These are phyloP conservation scores for Platalea minor DNA, from an alignment of 2,797 vertebrate genomes.

Conservation along the genomic window DNA sequence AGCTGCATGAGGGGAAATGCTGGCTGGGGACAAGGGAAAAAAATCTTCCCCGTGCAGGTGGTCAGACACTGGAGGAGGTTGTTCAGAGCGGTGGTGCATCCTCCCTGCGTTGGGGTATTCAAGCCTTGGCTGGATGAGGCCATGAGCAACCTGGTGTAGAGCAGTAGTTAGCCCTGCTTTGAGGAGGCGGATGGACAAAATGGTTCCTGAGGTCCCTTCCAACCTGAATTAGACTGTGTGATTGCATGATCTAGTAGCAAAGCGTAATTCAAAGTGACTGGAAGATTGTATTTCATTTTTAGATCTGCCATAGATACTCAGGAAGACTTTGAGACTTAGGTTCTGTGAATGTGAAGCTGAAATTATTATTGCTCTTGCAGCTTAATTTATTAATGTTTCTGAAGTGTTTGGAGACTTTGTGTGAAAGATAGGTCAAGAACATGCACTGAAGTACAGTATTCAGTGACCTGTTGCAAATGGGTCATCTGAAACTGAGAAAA, in stretches of 20 bases:
- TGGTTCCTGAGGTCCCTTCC: background rate
- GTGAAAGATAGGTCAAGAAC: background rate
- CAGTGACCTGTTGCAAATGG: background rate
- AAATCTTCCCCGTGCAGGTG: accelerated
- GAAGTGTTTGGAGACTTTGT: background rate
- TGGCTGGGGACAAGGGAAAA: background rate
- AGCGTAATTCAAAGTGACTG: background rate
- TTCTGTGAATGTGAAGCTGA: background rate
- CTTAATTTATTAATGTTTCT: background rate
- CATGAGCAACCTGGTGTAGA: background rate
- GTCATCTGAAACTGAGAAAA: background rate
- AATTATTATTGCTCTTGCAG: background rate
- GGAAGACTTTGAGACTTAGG: background rate
- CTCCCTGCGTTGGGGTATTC: background rate
- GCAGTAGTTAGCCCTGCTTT: background rate
- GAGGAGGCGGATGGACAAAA: background rate
- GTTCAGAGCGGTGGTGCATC: background rate
- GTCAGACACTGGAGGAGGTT: background rate
- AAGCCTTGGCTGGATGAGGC: background rate
- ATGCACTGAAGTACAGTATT: background rate
- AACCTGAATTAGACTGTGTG: background rate
- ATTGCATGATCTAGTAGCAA: background rate
- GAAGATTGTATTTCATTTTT: background rate
- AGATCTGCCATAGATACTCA: background rate
- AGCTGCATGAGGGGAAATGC: background rate